Percentiles rank a stretch among this genome's conserved stretches.
Conservation (phyloP, 2,888 invertebrate species). For the Eupithecia subumbrata region DNA sequence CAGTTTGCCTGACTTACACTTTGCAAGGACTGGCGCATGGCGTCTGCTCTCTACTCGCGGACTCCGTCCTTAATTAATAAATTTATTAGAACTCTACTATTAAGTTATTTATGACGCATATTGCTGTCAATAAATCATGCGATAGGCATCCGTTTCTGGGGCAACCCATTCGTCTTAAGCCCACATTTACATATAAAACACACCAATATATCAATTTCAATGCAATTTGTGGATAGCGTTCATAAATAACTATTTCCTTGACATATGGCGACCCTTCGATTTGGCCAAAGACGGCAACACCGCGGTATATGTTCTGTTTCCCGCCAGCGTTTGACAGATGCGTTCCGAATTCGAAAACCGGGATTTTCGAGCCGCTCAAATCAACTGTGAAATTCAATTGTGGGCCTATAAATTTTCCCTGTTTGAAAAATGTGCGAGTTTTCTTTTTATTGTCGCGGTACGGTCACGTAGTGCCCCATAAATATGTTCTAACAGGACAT, state of each 20-base stretch:
- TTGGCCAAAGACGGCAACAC: conserved; percentile 61
- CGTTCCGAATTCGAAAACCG: conserved; percentile 72
- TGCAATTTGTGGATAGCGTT: conserved; percentile 81
- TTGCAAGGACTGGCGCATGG: neutral
- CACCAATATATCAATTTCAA: conserved; percentile 82
- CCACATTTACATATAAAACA: conserved; percentile 83
- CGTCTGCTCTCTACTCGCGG: neutral
- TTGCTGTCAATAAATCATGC: conserved; percentile 64
- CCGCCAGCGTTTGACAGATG: conserved; percentile 80
- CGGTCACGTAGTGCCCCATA: conserved; percentile 43
- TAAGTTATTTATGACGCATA: conserved; percentile 22
- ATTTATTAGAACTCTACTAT: conserved; percentile 12
- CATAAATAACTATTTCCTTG: conserved; percentile 84
- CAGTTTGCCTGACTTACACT: neutral
- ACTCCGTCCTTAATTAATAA: neutral
- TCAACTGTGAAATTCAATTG: conserved; percentile 84
- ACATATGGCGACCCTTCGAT: conserved; percentile 76
- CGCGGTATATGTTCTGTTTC: conserved; percentile 64
- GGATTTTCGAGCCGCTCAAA: conserved; percentile 77
- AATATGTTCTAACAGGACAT: conserved; percentile 42
- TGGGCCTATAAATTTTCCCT: conserved; percentile 71
- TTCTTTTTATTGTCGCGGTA: conserved; percentile 52
- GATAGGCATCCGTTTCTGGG: conserved; percentile 71
- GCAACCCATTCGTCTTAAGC: conserved; percentile 74
- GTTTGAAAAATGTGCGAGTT: conserved; percentile 70